Evolutionary conservation across 2,888 invertebrate species (phyloP), one percentile per base, ranked within the genome.

Genomic region (Erebia aethiops): DNA sequence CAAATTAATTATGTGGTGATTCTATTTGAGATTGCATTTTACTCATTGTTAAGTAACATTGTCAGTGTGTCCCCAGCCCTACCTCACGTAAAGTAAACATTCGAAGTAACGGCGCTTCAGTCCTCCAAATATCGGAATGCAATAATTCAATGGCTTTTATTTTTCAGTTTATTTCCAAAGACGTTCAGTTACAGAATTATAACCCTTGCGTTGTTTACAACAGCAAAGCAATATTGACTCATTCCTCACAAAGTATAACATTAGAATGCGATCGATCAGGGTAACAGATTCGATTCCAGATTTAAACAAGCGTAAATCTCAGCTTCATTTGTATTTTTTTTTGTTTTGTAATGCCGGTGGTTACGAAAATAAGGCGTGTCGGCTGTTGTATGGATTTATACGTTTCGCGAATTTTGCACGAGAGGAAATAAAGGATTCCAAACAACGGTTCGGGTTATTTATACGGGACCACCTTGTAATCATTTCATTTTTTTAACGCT

Each of bases 231-330:
- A 46, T 49, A 62, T 8, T 66, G 66, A 66, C 35, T 66, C 66
- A 66, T 21, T 57, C 5, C 56, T 16, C 21, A 9, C 66, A 43
- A 66, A 9, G 46, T 51, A n/a, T 51, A 56, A 61, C 13, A 43
- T 64, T 26, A 68, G 65, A 67, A 74, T 74, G 71, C 70, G 14
- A 72, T 74, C 74, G 67, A 74, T 70, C 65, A 66, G 74, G 61
- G 67, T 51, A 52, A 52, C 62, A 69, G 71, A 67, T 67, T 69
- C 64, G 61, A 68, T 68, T 71, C 67, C 67, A 41, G 67, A 67
- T 74, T 67, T 71, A 72, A 69, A 71, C 63, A 61, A 51, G 54
- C 58, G 43, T 60, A 70, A 74, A 70, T 71, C 35, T 60, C 56
- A 4, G 52, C n/a, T 64, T 26, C 14, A 5, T 64, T 54, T 46